Percentiles rank a stretch among this genome's conserved stretches.
These are phyloP conservation scores for Sebastes hopkinsi DNA, from an alignment of 2,797 vertebrate genomes.

Conservation along the genomic window DNA sequence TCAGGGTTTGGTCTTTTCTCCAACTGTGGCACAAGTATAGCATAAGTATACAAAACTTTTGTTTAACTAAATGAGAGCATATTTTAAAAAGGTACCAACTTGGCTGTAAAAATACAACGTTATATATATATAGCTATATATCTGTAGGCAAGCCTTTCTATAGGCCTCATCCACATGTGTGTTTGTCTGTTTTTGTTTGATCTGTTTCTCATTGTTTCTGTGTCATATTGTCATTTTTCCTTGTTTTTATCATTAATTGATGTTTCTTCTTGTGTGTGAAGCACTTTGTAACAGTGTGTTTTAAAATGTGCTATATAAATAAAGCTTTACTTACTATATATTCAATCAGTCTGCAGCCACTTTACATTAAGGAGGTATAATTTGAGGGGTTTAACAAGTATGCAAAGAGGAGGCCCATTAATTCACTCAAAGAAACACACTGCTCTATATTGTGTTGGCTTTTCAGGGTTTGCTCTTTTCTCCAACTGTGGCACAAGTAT, in stretches of 20 bases:
- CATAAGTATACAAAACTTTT: background rate
- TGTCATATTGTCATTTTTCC: fast-evolving
- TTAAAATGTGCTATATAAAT: no score
- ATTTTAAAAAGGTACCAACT: no score
- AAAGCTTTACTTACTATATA: no score
- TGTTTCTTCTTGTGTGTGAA: no score
- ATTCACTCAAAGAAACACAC: constrained; percentile 3
- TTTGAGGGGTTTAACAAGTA: background rate
- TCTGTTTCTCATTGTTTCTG: no score
- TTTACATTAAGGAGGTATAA: background rate
- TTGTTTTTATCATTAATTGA: no score
- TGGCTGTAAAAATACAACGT: background rate
- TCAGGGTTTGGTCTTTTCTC: background rate
- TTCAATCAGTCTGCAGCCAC: background rate
- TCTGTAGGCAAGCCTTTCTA: no score
- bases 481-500: background rate
- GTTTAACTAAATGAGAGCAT: background rate
- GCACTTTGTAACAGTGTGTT: no score
- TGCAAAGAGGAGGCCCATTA: constrained; percentile 12
- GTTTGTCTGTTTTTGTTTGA: no score
- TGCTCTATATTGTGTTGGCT: background rate
- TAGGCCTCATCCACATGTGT: no score
- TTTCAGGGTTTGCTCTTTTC: background rate
- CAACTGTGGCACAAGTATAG: background rate
- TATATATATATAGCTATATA: background rate